Percentiles rank a stretch among this genome's conserved stretches.
Conservation (phyloP, 2,797 vertebrate genomes). For the Meriones psammophilus region DNA sequence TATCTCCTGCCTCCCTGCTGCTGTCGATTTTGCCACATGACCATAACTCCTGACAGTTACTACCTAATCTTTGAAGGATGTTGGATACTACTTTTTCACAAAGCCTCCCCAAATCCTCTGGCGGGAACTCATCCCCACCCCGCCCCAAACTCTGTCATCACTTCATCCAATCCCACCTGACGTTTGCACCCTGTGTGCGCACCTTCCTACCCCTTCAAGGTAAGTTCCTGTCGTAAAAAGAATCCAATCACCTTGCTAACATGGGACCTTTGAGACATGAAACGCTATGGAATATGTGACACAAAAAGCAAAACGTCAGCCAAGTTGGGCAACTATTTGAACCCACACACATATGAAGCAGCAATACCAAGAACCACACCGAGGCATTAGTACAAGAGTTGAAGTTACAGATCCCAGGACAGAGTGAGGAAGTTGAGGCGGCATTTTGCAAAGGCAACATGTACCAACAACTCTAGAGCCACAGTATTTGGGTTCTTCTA, state of each 20-base stretch:
- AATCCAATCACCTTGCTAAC: not conserved
- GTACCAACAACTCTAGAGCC: not conserved
- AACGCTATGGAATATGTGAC: not conserved
- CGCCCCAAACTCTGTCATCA: not conserved
- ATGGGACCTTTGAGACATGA: not conserved
- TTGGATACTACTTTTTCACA: not conserved
- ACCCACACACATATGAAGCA: slow-evolving; percentile 24
- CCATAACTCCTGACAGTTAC: not conserved
- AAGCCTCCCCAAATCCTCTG: not conserved
- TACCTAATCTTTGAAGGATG: not conserved
- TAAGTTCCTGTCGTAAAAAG: slow-evolving; percentile 6
- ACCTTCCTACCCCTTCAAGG: not conserved
- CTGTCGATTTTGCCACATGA: not conserved
- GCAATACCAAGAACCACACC: not conserved
- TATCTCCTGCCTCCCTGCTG: not conserved
- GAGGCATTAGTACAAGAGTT: not conserved
- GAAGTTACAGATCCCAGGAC: not conserved
- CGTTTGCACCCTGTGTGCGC: not conserved
- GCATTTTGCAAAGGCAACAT: no score
- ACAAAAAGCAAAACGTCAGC: not conserved
- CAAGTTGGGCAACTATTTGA: not conserved
- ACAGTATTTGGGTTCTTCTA: not conserved
- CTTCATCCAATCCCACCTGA: not conserved
- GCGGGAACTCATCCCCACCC: not conserved
- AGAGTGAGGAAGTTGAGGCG: not conserved